These are phyloP conservation scores for Halocynthia aurantium DNA, from an alignment of 23 tunicate genomes.

Conservation along the genomic window DNA sequence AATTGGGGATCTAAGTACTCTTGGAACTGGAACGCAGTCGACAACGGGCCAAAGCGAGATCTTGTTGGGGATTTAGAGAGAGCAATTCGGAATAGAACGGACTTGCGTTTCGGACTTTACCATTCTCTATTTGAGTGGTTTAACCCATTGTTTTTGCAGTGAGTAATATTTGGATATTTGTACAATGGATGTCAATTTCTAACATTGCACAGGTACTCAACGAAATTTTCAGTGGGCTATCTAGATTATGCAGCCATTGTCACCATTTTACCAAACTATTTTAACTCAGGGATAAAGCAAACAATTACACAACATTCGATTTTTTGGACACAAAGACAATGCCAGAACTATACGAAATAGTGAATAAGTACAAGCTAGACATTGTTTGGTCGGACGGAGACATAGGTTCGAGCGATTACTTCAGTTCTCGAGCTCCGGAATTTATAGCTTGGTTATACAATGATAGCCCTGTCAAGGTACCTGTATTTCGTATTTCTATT, in stretches of 20 bases:
- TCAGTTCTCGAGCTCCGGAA: slow-evolving; percentile 27
- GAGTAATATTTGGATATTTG: background rate
- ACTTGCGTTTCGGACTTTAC: slow-evolving; percentile 39
- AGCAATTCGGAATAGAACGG: slow-evolving; percentile 38
- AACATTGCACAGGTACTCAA: background rate
- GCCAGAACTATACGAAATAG: slow-evolving; percentile 50
- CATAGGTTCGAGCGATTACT: slow-evolving; percentile 30
- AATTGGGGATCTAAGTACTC: slow-evolving; percentile 57
- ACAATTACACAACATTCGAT: slow-evolving; percentile 50
- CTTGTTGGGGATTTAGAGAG: slow-evolving; percentile 52
- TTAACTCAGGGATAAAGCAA: slow-evolving; percentile 49
- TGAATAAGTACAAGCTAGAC: slow-evolving; percentile 55
- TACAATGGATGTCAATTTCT: background rate
- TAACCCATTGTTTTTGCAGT: slow-evolving; percentile 33
- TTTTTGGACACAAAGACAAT: slow-evolving; percentile 28
- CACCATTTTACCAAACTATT: background rate
- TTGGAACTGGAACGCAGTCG: slow-evolving; percentile 72
- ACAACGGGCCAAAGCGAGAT: slow-evolving; percentile 50
- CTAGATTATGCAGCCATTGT: background rate
- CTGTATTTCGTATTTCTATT: too few species aligned
- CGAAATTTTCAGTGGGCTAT: background rate
- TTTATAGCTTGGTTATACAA: slow-evolving; percentile 65
- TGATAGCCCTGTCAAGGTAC: slow-evolving; percentile 53
- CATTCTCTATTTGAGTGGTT: slow-evolving; percentile 70
- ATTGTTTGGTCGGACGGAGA: slow-evolving; percentile 54